Base-by-base conservation (phyloP, 2,113 vertebrate genomes). In the Rhea americana region DNA sequence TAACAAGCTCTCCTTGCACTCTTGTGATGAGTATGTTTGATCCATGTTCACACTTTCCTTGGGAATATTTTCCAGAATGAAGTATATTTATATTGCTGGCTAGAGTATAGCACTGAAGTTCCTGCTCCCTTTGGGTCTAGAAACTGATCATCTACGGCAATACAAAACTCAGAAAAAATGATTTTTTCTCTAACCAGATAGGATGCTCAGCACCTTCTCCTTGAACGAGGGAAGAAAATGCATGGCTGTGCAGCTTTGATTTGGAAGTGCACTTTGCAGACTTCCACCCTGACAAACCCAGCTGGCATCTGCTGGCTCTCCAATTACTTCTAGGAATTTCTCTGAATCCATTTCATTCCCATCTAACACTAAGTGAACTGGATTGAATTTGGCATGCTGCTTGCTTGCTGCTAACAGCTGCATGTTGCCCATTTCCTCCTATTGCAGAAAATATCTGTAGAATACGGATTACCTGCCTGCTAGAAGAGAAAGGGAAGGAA, bases 131-230 rank as follows among this genome's bases (percentile, higher is more conserved):
- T 75, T 39, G 14, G 6, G 5, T 81, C 15, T 25, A 26, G 70
- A 81, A 81, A 63, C 35, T 18, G 11, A 30, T 63, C 28, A 25
- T 18, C 28, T 8, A 2, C 32, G 43, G 48, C 43, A 58, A 43
- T 0, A 1, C 10, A 74, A 35, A 77, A 18, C 41, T 72, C 20
- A 26, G 20, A 3, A 75, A 56, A 74, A 53, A 55, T 9, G 1
- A 30, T 8, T 74, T 79, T 79, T 75, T 5, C 9, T 10, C 22
- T 76, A 20, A 4, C 47, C 72, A 25, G 59, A 56, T 1, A 37
- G 6, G 20, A 7, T 50, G 30, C 45, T 67, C 2, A 0, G 13
- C 50, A 61, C 16, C 5, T 1, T 37, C 6, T 13, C 7, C 20
- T 82, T 41, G 9, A 17, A 43, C 0, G 4, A 11, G 25, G 13